These are phyloP conservation scores for Sitodiplosis mosellana DNA, from an alignment of 1,140 invertebrate species.

Conservation along the genomic window DNA sequence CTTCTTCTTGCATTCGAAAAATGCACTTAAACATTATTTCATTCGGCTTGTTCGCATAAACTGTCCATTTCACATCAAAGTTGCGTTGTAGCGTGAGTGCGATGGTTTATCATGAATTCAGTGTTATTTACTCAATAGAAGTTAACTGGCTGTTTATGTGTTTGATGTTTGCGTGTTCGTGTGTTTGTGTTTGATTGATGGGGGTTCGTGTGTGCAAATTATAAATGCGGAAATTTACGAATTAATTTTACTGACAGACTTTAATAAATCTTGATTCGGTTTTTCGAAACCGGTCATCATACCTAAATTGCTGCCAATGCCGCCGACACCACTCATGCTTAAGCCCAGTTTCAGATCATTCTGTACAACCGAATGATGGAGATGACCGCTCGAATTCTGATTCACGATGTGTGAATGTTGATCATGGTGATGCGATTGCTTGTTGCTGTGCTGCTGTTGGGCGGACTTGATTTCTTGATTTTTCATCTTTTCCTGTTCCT, in stretches of 20 bases:
- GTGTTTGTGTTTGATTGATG: not conserved
- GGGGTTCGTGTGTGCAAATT: not conserved
- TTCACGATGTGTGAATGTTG: constrained; percentile 30
- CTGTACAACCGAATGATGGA: constrained; percentile 23
- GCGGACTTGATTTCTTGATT: constrained; percentile 74
- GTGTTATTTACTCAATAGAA: too few species aligned
- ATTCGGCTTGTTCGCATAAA: too few species aligned
- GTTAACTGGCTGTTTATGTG: too few species aligned
- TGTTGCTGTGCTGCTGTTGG: constrained; percentile 40
- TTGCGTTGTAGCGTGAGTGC: too few species aligned
- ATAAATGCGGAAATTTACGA: constrained; percentile 24
- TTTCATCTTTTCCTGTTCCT: constrained; percentile 80
- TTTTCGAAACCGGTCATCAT: constrained; percentile 34
- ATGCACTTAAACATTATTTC: too few species aligned
- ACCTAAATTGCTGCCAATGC: constrained; percentile 19
- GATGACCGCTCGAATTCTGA: constrained; percentile 25
- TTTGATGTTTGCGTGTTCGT: too few species aligned
- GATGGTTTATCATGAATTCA: too few species aligned
- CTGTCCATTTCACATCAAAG: too few species aligned
- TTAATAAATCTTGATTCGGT: constrained; percentile 33
- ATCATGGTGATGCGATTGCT: constrained; percentile 28
- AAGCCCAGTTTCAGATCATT: constrained; percentile 24
- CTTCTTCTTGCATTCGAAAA: too few species aligned
- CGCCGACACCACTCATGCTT: constrained; percentile 17
- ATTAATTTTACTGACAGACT: constrained; percentile 37